Percentiles rank a stretch among this genome's conserved stretches.
phyloP scores from a whole-genome alignment of 1,140 invertebrate genomes.

The Hyles vespertilio region DNA sequence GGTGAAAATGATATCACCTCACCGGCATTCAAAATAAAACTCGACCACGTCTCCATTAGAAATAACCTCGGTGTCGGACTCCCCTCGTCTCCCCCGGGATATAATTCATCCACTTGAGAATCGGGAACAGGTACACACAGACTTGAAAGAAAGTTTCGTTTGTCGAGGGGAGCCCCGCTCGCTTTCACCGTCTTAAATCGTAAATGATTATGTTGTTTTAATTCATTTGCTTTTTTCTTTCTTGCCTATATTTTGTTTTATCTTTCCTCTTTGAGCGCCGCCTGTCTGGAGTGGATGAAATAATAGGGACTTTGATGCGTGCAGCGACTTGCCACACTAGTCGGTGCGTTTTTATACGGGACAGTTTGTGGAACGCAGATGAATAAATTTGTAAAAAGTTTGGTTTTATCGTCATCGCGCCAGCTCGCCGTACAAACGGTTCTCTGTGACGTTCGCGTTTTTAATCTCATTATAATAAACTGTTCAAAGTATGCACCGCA shows the following conservation, averaged over 20 bases:
- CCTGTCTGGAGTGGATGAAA: slow-evolving; percentile 61
- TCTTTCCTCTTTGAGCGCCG: slow-evolving; percentile 57
- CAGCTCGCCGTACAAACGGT: slow-evolving; percentile 15
- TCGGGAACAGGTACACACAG: slow-evolving; percentile 63
- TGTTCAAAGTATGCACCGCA: slow-evolving; percentile 7
- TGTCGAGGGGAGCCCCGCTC: slow-evolving; percentile 55
- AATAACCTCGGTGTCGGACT: slow-evolving; percentile 46
- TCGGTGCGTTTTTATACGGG: slow-evolving; percentile 19
- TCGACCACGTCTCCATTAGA: slow-evolving; percentile 64
- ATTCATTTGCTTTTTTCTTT: slow-evolving; percentile 69
- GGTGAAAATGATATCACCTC: slow-evolving; percentile 59
- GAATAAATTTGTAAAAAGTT: slow-evolving; percentile 32
- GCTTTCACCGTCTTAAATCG: slow-evolving; percentile 59
- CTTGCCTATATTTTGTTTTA: slow-evolving; percentile 52
- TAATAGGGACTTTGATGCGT: slow-evolving; percentile 34
- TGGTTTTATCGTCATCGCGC: slow-evolving; percentile 15
- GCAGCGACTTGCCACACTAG: background rate
- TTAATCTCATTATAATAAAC: slow-evolving; percentile 19
- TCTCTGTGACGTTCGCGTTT: slow-evolving; percentile 13
- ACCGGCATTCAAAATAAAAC: slow-evolving; percentile 58
- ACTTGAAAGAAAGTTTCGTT: slow-evolving; percentile 71
- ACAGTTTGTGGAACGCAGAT: slow-evolving; percentile 27
- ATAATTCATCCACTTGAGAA: slow-evolving; percentile 71
- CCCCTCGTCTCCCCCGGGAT: slow-evolving; percentile 60
- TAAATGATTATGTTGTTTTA: slow-evolving; percentile 74